Conservation (phyloP, 2,888 invertebrate species). For the Parelbella ahira region DNA sequence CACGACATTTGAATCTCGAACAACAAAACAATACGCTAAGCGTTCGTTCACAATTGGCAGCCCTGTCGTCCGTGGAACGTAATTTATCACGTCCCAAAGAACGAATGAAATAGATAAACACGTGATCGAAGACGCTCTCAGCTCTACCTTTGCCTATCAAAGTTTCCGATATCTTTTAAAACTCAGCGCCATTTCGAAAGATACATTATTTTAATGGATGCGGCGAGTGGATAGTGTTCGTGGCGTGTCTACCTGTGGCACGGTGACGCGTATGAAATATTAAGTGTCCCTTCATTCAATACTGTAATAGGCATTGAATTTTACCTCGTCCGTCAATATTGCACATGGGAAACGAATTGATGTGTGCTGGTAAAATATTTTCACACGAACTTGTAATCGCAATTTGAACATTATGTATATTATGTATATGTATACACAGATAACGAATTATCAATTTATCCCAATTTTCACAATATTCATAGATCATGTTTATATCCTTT, state of each 20-base stretch:
- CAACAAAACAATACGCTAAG: conserved; percentile 19
- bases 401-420: too few relatives aligned
- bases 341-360: conserved; percentile 3
- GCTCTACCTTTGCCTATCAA: conserved; percentile 38
- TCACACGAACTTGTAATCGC: too few relatives aligned
- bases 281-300: conserved; percentile 19
- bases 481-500: too few relatives aligned
- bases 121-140: conserved; percentile 59
- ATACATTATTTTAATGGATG: conserved; percentile 62
- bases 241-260: conserved; percentile 37
- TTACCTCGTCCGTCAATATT: conserved; percentile 4
- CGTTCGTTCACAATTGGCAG: conserved; percentile 38
- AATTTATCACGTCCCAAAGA: conserved; percentile 36
- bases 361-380: too few relatives aligned
- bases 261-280: conserved; percentile 27
- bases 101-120: conserved; percentile 51
- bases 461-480: too few relatives aligned
- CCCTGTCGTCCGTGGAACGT: conserved; percentile 40
- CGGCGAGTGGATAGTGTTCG: conserved; percentile 36
- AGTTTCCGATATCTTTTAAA: conserved; percentile 49
- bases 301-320: conserved; percentile 5
- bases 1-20: conserved; percentile 8
- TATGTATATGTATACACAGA: too few relatives aligned
- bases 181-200: conserved; percentile 51
- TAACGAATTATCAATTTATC: too few relatives aligned